Conservation (phyloP, 2,797 vertebrate species). For the Gambusia yucatana region DNA sequence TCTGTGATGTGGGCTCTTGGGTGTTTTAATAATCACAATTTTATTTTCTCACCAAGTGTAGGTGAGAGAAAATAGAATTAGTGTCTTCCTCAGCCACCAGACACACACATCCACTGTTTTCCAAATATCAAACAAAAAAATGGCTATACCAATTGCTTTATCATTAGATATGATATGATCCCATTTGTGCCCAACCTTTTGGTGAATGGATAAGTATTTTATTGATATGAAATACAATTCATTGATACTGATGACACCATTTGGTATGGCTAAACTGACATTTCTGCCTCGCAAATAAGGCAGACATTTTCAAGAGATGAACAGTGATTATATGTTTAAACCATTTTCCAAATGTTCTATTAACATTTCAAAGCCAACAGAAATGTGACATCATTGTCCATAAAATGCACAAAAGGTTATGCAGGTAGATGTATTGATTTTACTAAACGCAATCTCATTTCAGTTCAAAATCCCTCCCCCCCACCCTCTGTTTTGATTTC, state of each 20-base stretch:
- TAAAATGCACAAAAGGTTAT: slow-evolving; percentile 78
- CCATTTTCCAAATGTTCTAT: slow-evolving; percentile 80
- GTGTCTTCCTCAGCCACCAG: slow-evolving; percentile 70
- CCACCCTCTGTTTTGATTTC: slow-evolving; percentile 70
- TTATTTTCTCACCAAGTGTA: slow-evolving; percentile 69
- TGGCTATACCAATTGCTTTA: slow-evolving; percentile 44
- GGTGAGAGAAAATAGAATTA: slow-evolving; percentile 77
- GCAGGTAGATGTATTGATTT: slow-evolving; percentile 78
- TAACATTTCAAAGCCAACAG: slow-evolving; percentile 82
- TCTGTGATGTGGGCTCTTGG: slow-evolving; percentile 81
- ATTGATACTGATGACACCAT: slow-evolving; percentile 72
- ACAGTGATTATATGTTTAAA: slow-evolving; percentile 69
- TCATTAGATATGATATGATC: slow-evolving; percentile 66
- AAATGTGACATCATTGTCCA: slow-evolving; percentile 66
- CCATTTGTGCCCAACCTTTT: slow-evolving; percentile 72
- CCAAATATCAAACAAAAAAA: slow-evolving; percentile 59
- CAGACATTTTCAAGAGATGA: slow-evolving; percentile 66
- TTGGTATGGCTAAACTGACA: slow-evolving; percentile 74
- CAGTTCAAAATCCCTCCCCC: slow-evolving; percentile 69
- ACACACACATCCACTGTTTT: slow-evolving; percentile 34
- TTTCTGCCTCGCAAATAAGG: slow-evolving; percentile 78
- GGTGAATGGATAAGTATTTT: slow-evolving; percentile 52
- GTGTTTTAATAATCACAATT: slow-evolving; percentile 74
- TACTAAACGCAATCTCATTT: slow-evolving; percentile 78
- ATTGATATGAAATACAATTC: slow-evolving; percentile 65